phyloP scores from a whole-genome alignment of 2,113 vertebrate species.

The Oreotrochilus melanogaster region DNA sequence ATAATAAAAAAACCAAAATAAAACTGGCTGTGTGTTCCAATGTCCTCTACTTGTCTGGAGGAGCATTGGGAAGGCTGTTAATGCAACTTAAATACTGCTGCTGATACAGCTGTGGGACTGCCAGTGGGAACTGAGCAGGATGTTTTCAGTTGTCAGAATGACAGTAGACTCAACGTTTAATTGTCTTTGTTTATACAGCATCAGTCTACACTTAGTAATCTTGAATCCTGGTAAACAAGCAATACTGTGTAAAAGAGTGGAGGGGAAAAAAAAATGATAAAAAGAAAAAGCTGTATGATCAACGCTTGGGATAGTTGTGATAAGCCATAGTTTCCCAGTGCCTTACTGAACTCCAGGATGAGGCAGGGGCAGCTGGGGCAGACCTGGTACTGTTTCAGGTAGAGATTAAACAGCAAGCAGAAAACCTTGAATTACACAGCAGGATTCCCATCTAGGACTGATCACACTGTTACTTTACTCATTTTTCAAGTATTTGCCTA shows the following conservation, averaged over 20 bases:
- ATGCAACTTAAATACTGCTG: background rate
- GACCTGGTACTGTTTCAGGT: background rate
- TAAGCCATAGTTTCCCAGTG: background rate
- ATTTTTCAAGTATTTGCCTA: background rate
- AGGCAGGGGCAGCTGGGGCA: background rate
- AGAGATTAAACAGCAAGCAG: background rate
- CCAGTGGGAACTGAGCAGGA: background rate
- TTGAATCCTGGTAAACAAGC: background rate
- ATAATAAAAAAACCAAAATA: background rate
- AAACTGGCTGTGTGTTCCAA: background rate
- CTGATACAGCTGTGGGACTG: background rate
- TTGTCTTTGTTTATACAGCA: background rate
- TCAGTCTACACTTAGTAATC: conserved; percentile 1
- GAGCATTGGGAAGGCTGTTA: background rate
- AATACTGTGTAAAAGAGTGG: background rate
- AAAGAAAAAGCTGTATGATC: background rate
- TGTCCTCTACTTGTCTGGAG: background rate
- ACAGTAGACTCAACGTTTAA: conserved; percentile 15
- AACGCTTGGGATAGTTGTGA: accelerated
- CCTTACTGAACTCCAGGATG: background rate
- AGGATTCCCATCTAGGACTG: background rate
- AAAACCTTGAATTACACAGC: background rate
- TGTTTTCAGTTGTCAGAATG: conserved; percentile 23
- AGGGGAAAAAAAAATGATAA: accelerated
- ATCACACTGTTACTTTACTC: background rate